Base-by-base conservation (phyloP, 2,797 vertebrate species). In the Heliangelus exortis region DNA sequence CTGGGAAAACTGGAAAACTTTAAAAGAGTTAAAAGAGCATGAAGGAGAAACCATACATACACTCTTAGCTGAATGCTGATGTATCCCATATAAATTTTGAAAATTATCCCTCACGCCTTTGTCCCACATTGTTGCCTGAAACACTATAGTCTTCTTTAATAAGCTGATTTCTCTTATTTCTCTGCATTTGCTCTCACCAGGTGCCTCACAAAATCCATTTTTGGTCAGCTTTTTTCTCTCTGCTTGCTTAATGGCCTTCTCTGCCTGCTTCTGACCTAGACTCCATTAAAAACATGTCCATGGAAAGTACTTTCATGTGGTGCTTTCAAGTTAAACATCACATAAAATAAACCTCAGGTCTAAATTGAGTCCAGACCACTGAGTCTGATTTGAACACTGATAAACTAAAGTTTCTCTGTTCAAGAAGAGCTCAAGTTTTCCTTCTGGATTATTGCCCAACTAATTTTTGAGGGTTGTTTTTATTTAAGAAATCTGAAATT, bases 361-460 rank as follows among this genome's bases (percentile, higher is more conserved):
- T 78, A 95, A 96, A 96, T 89, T 95, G 71, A 95, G 34, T 85
- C 95, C 89, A 97, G 96, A 95, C 57, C 29, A 12, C 33, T 20
- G 20, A 62, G 15, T 76, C 58, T 90, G 96, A 96, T 95, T 85
- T 50, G 73, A 95, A 87, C 81, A 93, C 75, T n/a, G 89, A 95
- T 92, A 96, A 94, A 75, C 58, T 50, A 25, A 80, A 87, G 76
- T 80, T 82, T 87, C 71, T 84, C 69, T 86, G 55, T 82, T 84
- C 66, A 47, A 93, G 72, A 74, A 89, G 10, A 92, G 76, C 66
- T 96, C 65, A 67, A 71, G 50, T 96, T 96, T 92, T 83, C 78
- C 53, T 68, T 69, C 76, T 93, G 90, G 87, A 95, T 85, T 82
- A 76, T 19, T 89, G 83, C 96, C 92, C 92, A 84, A 69, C n/a